A percentile compares a stretch with the other conserved stretches of the same genome.
These are phyloP conservation scores for Alligator mississippiensis DNA, from an alignment of 2,113 vertebrate genomes.

Conservation along the genomic window DNA sequence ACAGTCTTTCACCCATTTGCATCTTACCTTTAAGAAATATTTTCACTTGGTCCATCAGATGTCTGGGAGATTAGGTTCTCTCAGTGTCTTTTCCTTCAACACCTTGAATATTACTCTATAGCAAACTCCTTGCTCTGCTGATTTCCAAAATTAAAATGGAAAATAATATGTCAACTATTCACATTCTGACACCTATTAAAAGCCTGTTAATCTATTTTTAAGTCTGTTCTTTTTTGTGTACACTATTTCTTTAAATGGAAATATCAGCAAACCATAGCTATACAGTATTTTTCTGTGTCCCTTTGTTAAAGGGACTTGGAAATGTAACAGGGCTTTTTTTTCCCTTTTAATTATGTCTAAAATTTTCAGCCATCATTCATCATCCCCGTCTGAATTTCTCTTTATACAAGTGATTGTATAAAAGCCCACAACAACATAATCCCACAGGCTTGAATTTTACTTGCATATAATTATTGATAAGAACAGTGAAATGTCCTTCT, in stretches of 20 bases:
- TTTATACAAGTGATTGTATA: slow-evolving; percentile 52
- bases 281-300: background rate
- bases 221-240: slow-evolving; percentile 2
- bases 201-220: slow-evolving; percentile 3
- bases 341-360: slow-evolving; percentile 69
- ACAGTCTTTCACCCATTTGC: background rate
- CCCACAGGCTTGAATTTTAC: slow-evolving; percentile 46
- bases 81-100: background rate
- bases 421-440: slow-evolving; percentile 36
- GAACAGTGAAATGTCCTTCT: slow-evolving; percentile 55
- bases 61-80: background rate
- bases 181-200: slow-evolving; percentile 35
- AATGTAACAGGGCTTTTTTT: slow-evolving; percentile 1
- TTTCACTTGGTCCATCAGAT: background rate
- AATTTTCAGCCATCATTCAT: slow-evolving; percentile 63
- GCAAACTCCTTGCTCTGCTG: background rate
- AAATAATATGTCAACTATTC: slow-evolving; percentile 10
- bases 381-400: slow-evolving; percentile 48
- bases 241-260: slow-evolving; percentile 1
- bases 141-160: slow-evolving; percentile 17
- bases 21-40: background rate
- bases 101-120: background rate
- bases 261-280: slow-evolving; percentile 2
- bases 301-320: slow-evolving; percentile 28
- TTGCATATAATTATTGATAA: slow-evolving; percentile 74